Evolutionary conservation across 2,888 invertebrate species (phyloP), one percentile per base, ranked within the genome.

Genomic region (Pedicia rivosa): DNA sequence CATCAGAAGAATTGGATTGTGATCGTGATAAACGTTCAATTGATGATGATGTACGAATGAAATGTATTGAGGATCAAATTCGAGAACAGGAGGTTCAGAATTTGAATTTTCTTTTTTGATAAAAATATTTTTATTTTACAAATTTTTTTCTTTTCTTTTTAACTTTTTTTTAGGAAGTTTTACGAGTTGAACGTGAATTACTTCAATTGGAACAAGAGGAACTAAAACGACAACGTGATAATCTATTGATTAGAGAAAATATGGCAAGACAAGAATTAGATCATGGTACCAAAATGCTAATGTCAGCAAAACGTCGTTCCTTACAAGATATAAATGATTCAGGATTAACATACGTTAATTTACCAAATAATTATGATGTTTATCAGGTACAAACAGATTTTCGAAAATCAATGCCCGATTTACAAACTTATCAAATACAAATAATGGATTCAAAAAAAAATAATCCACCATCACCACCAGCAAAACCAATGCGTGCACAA

Each of bases 1-100:
- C 77, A 42, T 81, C 81, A 6, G 83, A 83, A 51, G 84, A 86
- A 55, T 83, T 80, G 50, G 81, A 82, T 47, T 70, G 74, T 32
- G 46, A 42, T 15, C 46, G 48, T 9, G 56, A 55, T 37, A 37
- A 30, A 50, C 54, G 12, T 51, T 57, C 40, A 47, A 49, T 52
- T 12, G 47, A 50, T 13, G 55, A 59, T n/a, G 59, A 68, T 43
- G 65, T 67, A 16, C 67, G 72, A 49, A 70, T 74, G 45, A 68
- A 70, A 42, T 66, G 64, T 40, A 67, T 74, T 46, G 75, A 77
- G 49, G 70, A 68, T 50, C 72, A 73, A 52, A 64, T 74, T 42
- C 70, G 73, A 38, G 72, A 75, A 43, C 74, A 74, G 53, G 76
- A 78, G 64, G 32, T 32, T n/a, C n/a, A n/a, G n/a, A n/a, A n/a